Conservation (phyloP, 2,113 vertebrate genomes). For the Anguilla rostrata region DNA sequence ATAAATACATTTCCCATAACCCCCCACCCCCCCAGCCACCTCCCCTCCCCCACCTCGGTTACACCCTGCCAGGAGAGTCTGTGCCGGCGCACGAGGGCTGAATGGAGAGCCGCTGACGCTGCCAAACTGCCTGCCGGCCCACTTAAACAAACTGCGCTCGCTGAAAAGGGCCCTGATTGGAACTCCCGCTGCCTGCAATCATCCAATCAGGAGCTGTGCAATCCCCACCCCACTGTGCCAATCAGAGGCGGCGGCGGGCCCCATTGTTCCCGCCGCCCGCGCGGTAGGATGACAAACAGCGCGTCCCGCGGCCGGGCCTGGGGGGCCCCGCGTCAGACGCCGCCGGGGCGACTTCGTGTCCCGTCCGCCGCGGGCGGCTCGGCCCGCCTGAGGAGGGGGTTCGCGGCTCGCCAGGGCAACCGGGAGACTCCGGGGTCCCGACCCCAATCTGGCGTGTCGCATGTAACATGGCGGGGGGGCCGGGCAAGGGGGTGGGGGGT, state of each 20-base stretch:
- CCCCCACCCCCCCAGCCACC: too few species aligned
- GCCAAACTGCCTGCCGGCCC: not conserved
- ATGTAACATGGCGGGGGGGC: not conserved
- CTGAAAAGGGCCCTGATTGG: constrained; percentile 18
- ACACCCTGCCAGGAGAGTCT: not conserved
- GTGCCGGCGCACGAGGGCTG: not conserved
- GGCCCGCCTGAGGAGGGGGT: not conserved
- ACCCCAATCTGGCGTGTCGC: constrained; percentile 15
- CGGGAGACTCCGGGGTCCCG: constrained; percentile 5
- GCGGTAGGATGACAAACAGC: not conserved
- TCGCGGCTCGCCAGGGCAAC: not conserved
- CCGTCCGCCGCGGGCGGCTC: not conserved
- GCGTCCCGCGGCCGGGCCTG: not conserved
- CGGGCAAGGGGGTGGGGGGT: too few species aligned
- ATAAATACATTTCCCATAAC: not conserved
- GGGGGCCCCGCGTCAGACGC: not conserved
- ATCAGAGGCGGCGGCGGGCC: constrained; percentile 11
- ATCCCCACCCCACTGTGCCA: constrained; percentile 29
- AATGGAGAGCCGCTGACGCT: not conserved
- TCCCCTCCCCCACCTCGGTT: not conserved
- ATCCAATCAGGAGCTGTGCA: constrained; percentile 30
- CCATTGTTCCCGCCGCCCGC: constrained; percentile 18
- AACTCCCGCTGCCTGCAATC: constrained; percentile 24
- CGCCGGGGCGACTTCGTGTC: not conserved
- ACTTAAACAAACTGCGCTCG: constrained; percentile 8